Evolutionary conservation across 2,888 invertebrate species (phyloP), one percentile per base, ranked within the genome.

Genomic region (Griposia aprilina): DNA sequence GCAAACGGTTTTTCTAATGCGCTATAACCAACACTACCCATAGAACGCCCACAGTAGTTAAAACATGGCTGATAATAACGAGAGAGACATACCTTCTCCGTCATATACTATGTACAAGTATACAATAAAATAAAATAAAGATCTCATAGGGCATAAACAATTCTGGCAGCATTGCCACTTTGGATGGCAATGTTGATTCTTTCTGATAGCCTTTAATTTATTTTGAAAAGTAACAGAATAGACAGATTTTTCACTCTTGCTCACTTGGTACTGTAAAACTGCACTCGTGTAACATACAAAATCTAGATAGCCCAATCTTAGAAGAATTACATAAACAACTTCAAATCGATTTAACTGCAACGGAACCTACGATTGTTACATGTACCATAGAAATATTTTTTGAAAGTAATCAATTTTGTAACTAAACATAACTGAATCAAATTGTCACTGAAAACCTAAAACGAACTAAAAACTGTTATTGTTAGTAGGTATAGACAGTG

Each of bases 381-480:
- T n/a, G n/a, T 36, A 60, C 48, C 57, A 81, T 7, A 71, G 17
- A 52, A 48, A 8, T 3, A 15, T 41, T 41, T 5, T 41, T 41
- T 41, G 41, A 41, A 5, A 41, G 41, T 41, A 36, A 6, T 41
- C 7, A 6, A 5, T 41, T 41, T 41, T 5, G 41, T 41, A 41
- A 41, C 41, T 41, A 41, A 41, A 41, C 41, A 5, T 5, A 30
- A 45, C 69, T 60, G 66, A 71, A 78, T 67, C 10, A 77, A 82
- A 70, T 66, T 63, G 55, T n/a, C 45, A 79, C 62, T 70, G 67
- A 74, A 83, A 57, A 78, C 10, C 8, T 23, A 23, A 30, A 83
- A 57, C 30, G 10, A 1, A n/a, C 11, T 20, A 55, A 72, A 77
- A 70, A 62, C 17, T 41, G 3, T 50, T 60, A 23, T 23, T 30